Base-by-base conservation (phyloP, 2,113 vertebrate species). In the Anthoscopus minutus region DNA sequence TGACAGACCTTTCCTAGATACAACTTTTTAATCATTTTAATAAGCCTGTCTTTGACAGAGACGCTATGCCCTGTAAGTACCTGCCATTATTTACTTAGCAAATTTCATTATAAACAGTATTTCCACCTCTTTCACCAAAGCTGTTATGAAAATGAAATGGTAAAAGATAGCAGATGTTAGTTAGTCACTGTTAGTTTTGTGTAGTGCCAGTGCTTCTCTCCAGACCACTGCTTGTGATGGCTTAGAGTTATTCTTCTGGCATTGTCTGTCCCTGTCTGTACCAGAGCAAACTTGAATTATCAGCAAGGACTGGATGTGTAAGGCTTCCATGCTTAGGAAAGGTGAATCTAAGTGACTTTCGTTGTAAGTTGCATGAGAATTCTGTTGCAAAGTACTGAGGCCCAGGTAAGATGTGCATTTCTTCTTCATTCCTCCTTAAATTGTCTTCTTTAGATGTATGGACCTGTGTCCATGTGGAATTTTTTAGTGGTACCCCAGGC, bases 151-250 rank as follows among this genome's bases (percentile, higher is more conserved):
- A 77, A 51, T 0, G 3, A 93, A 38, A 27, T 28, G 9, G 57
- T 76, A 61, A 35, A 56, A 38, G 60, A 13, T 10, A 23, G 48
- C 62, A 44, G 64, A 31, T 71, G 28, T 42, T 80, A 38, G 28
- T 42, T 80, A 38, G 40, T 37, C 10, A 4, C 18, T 48, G 13
- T 48, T n/a, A 38, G 3, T 4, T 47, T 14, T 56, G 18, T 25
- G 15, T 47, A 51, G 50, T 45, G 44, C 50, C 62, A 40, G 1
- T 44, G 77, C 45, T 89, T 0, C 0, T 47, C 45, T 88, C 53
- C 65, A 67, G 27, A 19, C 10, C 1, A 0, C 30, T 0, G 0
- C 16, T 10, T 27, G 9, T 40, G 48, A 28, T 83, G 53, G 37
- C 44, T 21, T 60, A 22, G 38, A 28, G 7, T 57, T 53, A 22